These are phyloP conservation scores for Heliopora coerulea DNA, from an alignment of 92 coral and sea anemone genomes.

Conservation along the genomic window DNA sequence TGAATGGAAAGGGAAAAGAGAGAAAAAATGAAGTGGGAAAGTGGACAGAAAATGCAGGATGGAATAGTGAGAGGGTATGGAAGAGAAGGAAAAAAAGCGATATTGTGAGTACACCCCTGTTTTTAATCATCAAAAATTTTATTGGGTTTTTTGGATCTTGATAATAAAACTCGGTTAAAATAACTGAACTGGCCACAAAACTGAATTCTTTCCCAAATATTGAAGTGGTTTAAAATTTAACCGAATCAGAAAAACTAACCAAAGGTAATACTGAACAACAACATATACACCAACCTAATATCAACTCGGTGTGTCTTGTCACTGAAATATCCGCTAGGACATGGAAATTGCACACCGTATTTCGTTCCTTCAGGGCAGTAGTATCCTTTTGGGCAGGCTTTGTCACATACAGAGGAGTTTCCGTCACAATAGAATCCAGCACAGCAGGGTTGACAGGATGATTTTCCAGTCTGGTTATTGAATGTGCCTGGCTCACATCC, in stretches of 20 bases:
- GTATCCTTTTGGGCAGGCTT: constrained; percentile 85
- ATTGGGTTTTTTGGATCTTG: too few species aligned
- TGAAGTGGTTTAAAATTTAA: too few species aligned
- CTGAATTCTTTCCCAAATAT: too few species aligned
- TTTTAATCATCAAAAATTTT: too few species aligned
- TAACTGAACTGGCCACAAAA: too few species aligned
- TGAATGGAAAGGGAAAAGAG: too few species aligned
- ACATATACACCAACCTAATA: constrained; percentile 52
- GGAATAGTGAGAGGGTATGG: too few species aligned
- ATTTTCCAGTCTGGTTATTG: constrained; percentile 93
- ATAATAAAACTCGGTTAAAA: too few species aligned
- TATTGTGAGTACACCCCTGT: too few species aligned
- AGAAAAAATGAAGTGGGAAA: too few species aligned
- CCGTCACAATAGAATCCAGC: constrained; percentile 86
- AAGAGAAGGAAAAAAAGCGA: too few species aligned
- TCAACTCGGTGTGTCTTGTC: constrained; percentile 67
- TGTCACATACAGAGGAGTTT: constrained; percentile 70
- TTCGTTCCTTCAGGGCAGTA: constrained; percentile 83
- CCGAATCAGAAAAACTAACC: not conserved
- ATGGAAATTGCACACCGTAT: constrained; percentile 68
- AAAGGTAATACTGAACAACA: not conserved
- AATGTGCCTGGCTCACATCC: constrained; percentile 85
- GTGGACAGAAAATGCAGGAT: too few species aligned
- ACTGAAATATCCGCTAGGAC: constrained; percentile 88
- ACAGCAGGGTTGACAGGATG: constrained; percentile 74